phyloP scores from a whole-genome alignment of 2,113 vertebrate species.

The Cyanistes caeruleus region DNA sequence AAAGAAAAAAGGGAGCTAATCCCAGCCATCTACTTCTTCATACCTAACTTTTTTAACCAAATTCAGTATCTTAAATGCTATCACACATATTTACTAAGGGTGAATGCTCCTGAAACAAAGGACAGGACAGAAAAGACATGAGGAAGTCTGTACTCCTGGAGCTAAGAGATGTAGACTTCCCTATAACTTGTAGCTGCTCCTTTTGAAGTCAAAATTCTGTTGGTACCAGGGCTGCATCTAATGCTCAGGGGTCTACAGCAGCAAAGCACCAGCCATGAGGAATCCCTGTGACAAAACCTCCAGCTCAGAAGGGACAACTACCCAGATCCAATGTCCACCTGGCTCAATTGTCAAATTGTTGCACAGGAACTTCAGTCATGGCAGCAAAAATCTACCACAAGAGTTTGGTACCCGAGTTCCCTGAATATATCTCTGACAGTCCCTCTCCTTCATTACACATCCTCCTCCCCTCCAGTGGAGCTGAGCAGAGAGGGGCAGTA shows the following conservation, averaged over 20 bases:
- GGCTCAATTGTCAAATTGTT: neutral
- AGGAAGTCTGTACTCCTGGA: neutral
- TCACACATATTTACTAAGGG: neutral
- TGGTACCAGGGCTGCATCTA: neutral
- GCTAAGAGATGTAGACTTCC: neutral
- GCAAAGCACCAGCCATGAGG: neutral
- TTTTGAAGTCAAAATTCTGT: neutral
- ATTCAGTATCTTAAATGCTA: neutral
- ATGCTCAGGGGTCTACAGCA: neutral
- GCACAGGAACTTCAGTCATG: neutral
- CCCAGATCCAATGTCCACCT: neutral
- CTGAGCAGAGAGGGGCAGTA: neutral
- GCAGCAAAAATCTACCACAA: rapidly evolving
- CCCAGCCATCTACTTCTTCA: neutral
- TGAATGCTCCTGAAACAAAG: neutral
- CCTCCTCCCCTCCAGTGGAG: neutral
- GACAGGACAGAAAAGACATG: neutral
- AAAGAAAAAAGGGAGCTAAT: neutral
- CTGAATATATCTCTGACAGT: neutral
- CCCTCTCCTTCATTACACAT: neutral
- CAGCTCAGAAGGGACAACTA: neutral
- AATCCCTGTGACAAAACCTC: neutral
- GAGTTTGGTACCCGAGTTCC: rapidly evolving
- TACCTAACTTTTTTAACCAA: neutral
- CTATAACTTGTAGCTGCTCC: neutral